Conservation (phyloP, 2,113 vertebrate genomes). For the Sinocyclocheilus anshuiensis region DNA sequence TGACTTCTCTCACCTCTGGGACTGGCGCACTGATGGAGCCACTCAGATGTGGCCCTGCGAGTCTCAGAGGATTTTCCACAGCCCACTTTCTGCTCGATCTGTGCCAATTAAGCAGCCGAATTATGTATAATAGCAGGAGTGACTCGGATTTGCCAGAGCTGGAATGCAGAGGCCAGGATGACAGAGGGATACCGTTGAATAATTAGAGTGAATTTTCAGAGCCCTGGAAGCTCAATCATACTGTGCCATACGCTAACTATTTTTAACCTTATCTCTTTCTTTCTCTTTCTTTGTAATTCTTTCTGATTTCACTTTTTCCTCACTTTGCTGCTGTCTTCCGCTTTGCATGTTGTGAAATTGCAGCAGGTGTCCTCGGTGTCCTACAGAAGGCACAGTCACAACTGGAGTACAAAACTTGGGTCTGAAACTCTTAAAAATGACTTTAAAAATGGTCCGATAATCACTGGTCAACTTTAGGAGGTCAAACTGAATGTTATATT, state of each 20-base stretch:
- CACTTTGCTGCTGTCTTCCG: slow-evolving; percentile 49
- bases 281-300: slow-evolving; percentile 48
- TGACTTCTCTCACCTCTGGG: slow-evolving; percentile 87
- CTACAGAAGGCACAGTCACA: background rate
- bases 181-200: slow-evolving; percentile 88
- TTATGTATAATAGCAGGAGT: slow-evolving; percentile 93
- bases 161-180: slow-evolving; percentile 82
- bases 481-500: background rate
- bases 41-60: slow-evolving; percentile 89
- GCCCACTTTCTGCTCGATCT: slow-evolving; percentile 84
- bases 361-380: slow-evolving; percentile 41
- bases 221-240: slow-evolving; percentile 84
- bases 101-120: slow-evolving; percentile 95
- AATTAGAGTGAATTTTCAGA: slow-evolving; percentile 90
- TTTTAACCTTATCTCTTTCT: slow-evolving; percentile 79
- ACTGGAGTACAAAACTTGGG: background rate
- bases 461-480: background rate
- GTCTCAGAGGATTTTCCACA: slow-evolving; percentile 86
- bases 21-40: slow-evolving; percentile 90
- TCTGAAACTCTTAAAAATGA: background rate
- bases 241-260: slow-evolving; percentile 81
- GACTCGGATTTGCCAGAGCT: slow-evolving; percentile 84
- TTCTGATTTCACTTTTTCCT: slow-evolving; percentile 36
- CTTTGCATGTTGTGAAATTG: slow-evolving; percentile 54
- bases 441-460: background rate